phyloP scores from a whole-genome alignment of 1,140 invertebrate species.

The Aphidius gifuensis region DNA sequence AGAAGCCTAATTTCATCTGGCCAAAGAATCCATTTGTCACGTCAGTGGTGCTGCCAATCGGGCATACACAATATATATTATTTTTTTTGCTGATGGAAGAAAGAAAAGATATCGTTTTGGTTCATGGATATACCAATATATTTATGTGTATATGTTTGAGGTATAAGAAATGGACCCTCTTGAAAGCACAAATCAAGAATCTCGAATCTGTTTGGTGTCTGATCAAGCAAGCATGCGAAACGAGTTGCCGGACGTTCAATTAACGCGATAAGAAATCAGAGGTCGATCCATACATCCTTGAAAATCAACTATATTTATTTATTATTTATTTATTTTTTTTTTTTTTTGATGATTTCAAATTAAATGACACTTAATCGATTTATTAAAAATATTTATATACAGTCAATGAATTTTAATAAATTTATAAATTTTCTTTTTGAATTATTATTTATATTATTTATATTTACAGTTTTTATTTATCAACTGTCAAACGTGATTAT shows the following conservation, averaged over 20 bases:
- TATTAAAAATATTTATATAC: no score
- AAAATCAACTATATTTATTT: not conserved
- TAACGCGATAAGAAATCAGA: constrained; percentile 28
- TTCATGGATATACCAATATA: no score
- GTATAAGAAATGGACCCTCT: no score
- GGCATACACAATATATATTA: not conserved
- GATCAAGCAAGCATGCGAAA: constrained; percentile 10
- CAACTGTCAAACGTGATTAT: no score
- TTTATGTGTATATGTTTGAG: no score
- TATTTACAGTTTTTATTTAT: no score
- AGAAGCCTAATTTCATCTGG: constrained; percentile 9
- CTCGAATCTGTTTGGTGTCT: no score
- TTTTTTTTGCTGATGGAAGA: not conserved
- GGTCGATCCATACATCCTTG: constrained; percentile 22
- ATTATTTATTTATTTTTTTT: constrained; percentile 21
- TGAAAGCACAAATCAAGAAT: no score
- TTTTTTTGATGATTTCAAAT: constrained; percentile 4
- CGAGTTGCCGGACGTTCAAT: constrained; percentile 28
- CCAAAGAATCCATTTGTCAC: constrained; percentile 24
- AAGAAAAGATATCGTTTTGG: not conserved
- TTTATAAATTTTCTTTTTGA: no score
- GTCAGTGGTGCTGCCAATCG: constrained; percentile 23
- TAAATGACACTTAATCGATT: no score
- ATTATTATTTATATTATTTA: not conserved
- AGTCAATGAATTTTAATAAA: no score